Conservation (phyloP, 2,113 vertebrate genomes). For the Castor canadensis region DNA sequence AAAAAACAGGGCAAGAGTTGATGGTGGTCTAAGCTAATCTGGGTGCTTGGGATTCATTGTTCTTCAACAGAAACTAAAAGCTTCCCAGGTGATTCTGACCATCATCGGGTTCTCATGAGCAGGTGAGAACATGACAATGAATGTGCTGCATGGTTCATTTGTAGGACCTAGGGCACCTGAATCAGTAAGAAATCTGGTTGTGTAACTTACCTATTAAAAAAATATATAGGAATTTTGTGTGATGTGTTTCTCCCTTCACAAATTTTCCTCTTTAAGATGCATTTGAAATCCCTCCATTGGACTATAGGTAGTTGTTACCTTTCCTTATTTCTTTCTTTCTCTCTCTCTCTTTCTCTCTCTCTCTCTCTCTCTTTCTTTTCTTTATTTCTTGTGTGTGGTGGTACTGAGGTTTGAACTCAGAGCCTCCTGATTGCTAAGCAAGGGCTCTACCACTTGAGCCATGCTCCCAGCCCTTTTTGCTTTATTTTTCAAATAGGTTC, state of each 20-base stretch:
- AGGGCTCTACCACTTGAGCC: too few relatives aligned
- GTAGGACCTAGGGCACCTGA: neutral
- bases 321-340: neutral
- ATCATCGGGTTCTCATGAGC: neutral
- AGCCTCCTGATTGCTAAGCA: too few relatives aligned
- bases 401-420: too few relatives aligned
- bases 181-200: neutral
- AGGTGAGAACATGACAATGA: neutral
- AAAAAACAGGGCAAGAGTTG: neutral
- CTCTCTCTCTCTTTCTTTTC: too few relatives aligned
- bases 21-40: neutral
- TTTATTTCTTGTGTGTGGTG: too few relatives aligned
- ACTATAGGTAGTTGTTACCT: neutral
- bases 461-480: too few relatives aligned
- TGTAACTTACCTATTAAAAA: neutral
- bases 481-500: too few relatives aligned
- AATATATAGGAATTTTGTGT: neutral
- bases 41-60: neutral
- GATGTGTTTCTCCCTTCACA: neutral
- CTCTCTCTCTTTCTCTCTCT: too few relatives aligned
- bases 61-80: too few relatives aligned
- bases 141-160: neutral
- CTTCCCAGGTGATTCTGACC: neutral
- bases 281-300: neutral
- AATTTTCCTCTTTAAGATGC: neutral